Conservation (phyloP, 23 tunicate species). For the Oikopleura albicans region DNA sequence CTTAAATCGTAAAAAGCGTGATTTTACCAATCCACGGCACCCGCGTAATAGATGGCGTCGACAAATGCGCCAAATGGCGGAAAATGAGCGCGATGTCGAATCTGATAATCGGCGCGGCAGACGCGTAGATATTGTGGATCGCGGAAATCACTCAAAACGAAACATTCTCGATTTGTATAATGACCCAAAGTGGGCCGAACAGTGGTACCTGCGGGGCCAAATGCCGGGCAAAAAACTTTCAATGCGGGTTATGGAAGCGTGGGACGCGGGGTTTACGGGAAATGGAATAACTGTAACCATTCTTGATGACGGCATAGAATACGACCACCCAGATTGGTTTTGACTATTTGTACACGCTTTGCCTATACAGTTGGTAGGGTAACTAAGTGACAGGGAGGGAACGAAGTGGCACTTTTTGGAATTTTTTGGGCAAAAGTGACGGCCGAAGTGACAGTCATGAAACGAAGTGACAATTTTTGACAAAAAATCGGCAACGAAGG, state of each 20-base stretch:
- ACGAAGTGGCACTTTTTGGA: too few relatives aligned
- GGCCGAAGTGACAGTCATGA: too few relatives aligned
- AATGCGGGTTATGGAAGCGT: constrained; percentile 67
- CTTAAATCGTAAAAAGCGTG: background rate
- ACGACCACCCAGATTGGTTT: constrained; percentile 62
- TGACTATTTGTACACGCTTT: too few relatives aligned
- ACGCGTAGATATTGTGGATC: background rate
- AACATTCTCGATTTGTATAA: background rate
- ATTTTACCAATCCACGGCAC: background rate
- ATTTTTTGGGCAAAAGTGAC: too few relatives aligned
- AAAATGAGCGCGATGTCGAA: background rate
- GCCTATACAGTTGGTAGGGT: too few relatives aligned
- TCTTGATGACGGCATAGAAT: constrained; percentile 92
- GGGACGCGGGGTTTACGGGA: constrained; percentile 70
- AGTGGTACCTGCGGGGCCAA: background rate
- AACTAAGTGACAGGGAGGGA: too few relatives aligned
- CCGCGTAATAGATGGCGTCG: background rate
- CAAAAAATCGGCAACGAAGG: too few relatives aligned
- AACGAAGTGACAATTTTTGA: too few relatives aligned
- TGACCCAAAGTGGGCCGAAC: background rate
- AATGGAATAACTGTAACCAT: constrained; percentile 61
- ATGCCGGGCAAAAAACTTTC: background rate
- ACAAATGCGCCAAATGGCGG: too few relatives aligned
- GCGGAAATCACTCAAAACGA: background rate
- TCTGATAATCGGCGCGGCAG: background rate